A percentile compares a stretch with the other conserved stretches of the same genome.
phyloP scores from a whole-genome alignment of 2,797 vertebrate species.

The Erethizon dorsatum region DNA sequence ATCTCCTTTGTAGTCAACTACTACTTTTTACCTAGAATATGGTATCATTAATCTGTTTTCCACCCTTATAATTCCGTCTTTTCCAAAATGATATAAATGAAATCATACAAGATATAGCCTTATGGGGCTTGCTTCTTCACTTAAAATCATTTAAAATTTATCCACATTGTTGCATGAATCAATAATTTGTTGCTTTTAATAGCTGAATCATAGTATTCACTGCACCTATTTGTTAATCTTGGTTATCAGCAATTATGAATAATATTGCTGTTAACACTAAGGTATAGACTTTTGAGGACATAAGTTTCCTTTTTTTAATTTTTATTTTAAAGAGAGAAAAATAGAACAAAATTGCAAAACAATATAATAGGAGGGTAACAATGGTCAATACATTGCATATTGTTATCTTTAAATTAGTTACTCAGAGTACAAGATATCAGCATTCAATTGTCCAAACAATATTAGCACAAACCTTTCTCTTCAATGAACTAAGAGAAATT shows the following conservation, averaged over 20 bases:
- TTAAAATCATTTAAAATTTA: conserved; percentile 46
- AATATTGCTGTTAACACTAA: not conserved
- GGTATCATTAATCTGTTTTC: not conserved
- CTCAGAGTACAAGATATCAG: too few species aligned
- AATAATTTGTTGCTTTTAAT: not conserved
- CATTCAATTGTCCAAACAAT: too few species aligned
- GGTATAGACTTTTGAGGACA: not conserved
- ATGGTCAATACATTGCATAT: too few species aligned
- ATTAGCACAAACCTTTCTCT: too few species aligned
- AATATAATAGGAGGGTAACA: too few species aligned
- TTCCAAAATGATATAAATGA: conserved; percentile 16
- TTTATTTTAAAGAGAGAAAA: too few species aligned
- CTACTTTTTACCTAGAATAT: not conserved
- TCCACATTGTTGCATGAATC: not conserved
- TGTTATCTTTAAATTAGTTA: too few species aligned
- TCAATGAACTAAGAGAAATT: too few species aligned
- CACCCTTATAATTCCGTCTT: not conserved
- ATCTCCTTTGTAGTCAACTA: not conserved
- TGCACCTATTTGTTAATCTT: not conserved
- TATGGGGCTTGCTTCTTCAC: not conserved
- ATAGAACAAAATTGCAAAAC: too few species aligned
- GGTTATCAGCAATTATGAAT: conserved; percentile 19
- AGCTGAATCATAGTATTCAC: not conserved
- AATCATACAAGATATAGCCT: not conserved
- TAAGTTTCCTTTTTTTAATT: not conserved